Percentiles rank a stretch among this genome's conserved stretches.
phyloP scores from a whole-genome alignment of 2,888 invertebrate species.

The Latrodectus hesperus region DNA sequence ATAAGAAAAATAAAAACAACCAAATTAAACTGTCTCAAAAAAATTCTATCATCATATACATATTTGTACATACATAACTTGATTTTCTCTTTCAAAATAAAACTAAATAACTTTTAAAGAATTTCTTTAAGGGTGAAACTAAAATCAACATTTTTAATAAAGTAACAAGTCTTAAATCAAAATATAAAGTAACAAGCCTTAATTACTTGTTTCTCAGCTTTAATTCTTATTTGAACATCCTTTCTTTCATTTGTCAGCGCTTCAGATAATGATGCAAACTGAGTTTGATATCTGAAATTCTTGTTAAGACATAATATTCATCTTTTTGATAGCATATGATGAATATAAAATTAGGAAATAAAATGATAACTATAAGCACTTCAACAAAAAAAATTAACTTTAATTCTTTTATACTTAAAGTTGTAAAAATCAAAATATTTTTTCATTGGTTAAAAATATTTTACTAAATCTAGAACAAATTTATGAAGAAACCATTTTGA shows the following conservation, averaged over 20 bases:
- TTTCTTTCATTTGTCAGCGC: constrained; percentile 21
- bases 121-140: neutral
- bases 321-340: neutral
- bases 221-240: constrained; percentile 10
- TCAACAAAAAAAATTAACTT: neutral
- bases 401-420: neutral
- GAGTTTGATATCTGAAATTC: constrained; percentile 37
- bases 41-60: too few relatives aligned
- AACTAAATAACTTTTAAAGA: neutral
- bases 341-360: neutral
- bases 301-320: neutral
- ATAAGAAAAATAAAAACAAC: too few relatives aligned
- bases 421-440: neutral
- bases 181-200: neutral
- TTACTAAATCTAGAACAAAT: neutral
- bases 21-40: too few relatives aligned
- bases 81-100: too few relatives aligned
- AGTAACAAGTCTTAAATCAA: neutral
- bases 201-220: constrained; percentile 33
- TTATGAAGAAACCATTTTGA: neutral
- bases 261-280: constrained; percentile 34
- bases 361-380: neutral
- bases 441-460: neutral
- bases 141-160: neutral
- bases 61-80: too few relatives aligned